Evolutionary conservation across 2,113 vertebrate species (phyloP).

Genomic region (Pachycephala philippinensis): DNA sequence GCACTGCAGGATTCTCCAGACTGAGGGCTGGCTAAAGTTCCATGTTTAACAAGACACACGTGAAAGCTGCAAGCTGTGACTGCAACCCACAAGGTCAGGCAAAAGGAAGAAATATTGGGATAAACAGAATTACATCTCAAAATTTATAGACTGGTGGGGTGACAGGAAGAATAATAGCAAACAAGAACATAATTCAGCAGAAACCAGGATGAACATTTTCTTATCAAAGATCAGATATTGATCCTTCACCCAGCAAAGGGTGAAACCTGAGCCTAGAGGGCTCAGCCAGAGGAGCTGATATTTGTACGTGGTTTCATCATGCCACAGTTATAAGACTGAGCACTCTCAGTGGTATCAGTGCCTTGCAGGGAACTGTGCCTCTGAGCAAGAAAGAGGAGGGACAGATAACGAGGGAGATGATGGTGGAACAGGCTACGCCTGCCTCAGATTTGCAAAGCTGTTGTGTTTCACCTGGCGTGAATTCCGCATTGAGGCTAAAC

Average conservation of each 20-base stretch:
- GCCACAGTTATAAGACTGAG: neutral
- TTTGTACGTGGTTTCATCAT: neutral
- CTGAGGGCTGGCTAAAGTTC: neutral
- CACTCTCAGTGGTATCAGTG: neutral
- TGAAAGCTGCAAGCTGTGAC: neutral
- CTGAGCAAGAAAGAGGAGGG: neutral
- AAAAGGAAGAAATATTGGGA: neutral
- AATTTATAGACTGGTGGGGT: neutral
- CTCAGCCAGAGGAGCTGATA: neutral
- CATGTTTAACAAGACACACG: neutral
- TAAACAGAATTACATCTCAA: neutral
- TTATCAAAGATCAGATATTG: neutral
- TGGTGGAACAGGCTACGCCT: neutral
- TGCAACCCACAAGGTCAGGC: neutral
- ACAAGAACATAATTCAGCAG: neutral
- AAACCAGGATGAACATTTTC: neutral
- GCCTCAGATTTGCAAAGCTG: neutral
- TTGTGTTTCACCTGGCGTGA: neutral
- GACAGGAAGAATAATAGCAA: neutral
- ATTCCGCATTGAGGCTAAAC: neutral
- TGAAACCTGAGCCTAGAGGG: neutral
- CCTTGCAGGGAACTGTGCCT: neutral
- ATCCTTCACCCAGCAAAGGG: neutral
- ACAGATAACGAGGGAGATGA: neutral
- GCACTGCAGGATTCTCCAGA: neutral